These are phyloP conservation scores for Psammodynastes pulverulentus DNA, from an alignment of 2,113 vertebrate genomes.

Conservation along the genomic window DNA sequence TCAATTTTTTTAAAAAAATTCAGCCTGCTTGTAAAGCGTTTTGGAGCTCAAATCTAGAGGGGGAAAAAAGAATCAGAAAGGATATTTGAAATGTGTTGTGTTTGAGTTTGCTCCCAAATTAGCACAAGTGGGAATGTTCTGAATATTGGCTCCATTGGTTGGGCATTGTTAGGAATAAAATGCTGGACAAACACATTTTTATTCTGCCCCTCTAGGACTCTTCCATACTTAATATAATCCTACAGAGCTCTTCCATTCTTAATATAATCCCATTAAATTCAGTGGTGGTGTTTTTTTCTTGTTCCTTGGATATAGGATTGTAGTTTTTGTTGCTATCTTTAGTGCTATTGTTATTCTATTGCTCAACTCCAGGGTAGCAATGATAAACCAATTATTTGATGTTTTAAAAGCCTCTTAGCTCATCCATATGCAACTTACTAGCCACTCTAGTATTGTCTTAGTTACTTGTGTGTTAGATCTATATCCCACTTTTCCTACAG, in stretches of 20 bases:
- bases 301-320: not conserved
- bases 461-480: not conserved
- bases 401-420: not conserved
- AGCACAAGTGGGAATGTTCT: not conserved
- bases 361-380: not conserved
- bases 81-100: not conserved
- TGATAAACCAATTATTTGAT: not conserved
- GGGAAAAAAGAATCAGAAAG: not conserved
- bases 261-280: not conserved
- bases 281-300: not conserved
- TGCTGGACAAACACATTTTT: not conserved
- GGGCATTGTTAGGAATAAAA: not conserved
- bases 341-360: not conserved
- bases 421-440: not conserved
- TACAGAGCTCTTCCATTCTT: no score
- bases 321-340: not conserved
- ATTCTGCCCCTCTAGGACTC: not conserved
- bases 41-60: not conserved
- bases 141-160: not conserved
- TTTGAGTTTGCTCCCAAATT: not conserved
- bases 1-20: not conserved
- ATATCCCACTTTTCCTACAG: not conserved
- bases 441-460: not conserved
- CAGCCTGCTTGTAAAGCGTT: not conserved
- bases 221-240: not conserved